Conservation (phyloP, 2,113 vertebrate genomes). For the Colossoma macropomum region DNA sequence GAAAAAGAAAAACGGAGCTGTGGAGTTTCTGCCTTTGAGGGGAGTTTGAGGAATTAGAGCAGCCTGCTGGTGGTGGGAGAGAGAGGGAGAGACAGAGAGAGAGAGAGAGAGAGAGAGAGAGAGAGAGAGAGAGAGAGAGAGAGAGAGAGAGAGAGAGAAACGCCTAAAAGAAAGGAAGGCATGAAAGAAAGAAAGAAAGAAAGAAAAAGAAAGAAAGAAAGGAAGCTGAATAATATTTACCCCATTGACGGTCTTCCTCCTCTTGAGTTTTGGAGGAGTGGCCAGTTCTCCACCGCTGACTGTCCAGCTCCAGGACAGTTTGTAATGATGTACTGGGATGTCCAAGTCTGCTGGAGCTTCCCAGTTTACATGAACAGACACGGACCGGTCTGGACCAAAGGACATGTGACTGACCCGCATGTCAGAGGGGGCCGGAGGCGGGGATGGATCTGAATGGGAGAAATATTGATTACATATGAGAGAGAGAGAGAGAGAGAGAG, state of each 20-base stretch:
- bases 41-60: constrained; percentile 2
- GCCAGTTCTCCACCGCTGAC: constrained; percentile 69
- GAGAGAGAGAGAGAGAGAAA: background rate
- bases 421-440: constrained; percentile 82
- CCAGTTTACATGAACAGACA: constrained; percentile 81
- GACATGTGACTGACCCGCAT: constrained; percentile 83
- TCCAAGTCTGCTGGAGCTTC: constrained; percentile 81
- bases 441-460: constrained; percentile 80
- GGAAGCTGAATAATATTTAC: constrained; percentile 64
- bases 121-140: background rate
- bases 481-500: constrained; percentile 1
- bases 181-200: background rate
- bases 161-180: background rate
- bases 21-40: constrained; percentile 25
- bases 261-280: constrained; percentile 82
- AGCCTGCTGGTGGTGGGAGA: constrained; percentile 11
- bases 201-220: background rate
- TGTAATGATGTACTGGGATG: constrained; percentile 90
- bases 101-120: background rate
- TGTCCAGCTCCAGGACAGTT: constrained; percentile 89
- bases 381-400: constrained; percentile 72
- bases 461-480: background rate
- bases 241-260: constrained; percentile 83
- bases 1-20: constrained; percentile 14
- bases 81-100: background rate